Conservation (phyloP, 1,140 invertebrate species). For the Cydia splendana region DNA sequence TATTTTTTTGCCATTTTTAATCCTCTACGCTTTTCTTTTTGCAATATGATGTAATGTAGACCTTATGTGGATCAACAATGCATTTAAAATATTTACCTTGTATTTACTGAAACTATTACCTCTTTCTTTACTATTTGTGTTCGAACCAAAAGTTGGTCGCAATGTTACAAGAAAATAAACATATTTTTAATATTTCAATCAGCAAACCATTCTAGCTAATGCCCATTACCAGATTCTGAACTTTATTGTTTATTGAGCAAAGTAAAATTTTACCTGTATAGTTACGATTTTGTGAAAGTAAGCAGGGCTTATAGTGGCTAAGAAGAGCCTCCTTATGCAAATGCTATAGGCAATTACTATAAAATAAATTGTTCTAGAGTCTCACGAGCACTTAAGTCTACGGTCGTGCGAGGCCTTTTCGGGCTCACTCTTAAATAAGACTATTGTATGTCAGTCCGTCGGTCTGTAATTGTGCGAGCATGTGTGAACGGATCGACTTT, state of each 20-base stretch:
- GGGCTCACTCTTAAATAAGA: slow-evolving; percentile 61
- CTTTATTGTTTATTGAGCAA: not conserved
- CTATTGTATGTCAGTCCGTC: slow-evolving; percentile 64
- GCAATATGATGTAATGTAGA: no score
- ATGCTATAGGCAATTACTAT: slow-evolving; percentile 67
- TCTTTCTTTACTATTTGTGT: no score
- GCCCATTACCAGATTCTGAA: not conserved
- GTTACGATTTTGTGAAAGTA: slow-evolving; percentile 5
- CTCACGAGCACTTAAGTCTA: slow-evolving; percentile 44
- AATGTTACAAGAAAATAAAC: no score
- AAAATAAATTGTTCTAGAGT: slow-evolving; percentile 64
- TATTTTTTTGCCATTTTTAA: no score
- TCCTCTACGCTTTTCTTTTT: no score
- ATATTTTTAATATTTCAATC: not conserved
- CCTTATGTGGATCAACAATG: no score
- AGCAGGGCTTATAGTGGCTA: not conserved
- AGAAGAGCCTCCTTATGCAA: slow-evolving; percentile 42
- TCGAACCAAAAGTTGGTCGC: no score
- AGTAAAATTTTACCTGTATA: not conserved
- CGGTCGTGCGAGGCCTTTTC: slow-evolving; percentile 69
- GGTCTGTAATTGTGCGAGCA: slow-evolving; percentile 54
- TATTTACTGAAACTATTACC: no score
- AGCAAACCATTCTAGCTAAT: not conserved
- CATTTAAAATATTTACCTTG: no score
- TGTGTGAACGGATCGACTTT: slow-evolving; percentile 45